phyloP scores from a whole-genome alignment of 2,113 vertebrate genomes.

The Urocitellus parryii region DNA sequence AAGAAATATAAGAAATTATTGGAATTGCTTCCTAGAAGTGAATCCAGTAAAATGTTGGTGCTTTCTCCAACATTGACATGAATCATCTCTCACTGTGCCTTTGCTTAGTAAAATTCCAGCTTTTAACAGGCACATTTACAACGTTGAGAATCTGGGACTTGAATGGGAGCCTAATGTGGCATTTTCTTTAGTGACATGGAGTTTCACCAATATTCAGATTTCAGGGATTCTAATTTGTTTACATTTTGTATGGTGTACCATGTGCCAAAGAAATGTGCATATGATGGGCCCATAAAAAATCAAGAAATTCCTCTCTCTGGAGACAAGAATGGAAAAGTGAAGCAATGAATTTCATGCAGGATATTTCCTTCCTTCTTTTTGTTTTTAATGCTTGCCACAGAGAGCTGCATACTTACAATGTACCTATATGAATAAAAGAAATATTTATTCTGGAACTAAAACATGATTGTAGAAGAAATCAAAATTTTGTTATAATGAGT shows the following conservation, averaged over 20 bases:
- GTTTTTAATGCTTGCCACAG: neutral
- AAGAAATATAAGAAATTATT: neutral
- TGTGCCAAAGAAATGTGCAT: neutral
- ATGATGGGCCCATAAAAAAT: neutral
- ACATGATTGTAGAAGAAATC: neutral
- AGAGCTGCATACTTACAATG: neutral
- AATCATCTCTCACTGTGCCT: neutral
- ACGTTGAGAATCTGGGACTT: neutral
- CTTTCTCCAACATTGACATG: neutral
- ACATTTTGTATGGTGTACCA: neutral
- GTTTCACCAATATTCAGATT: neutral
- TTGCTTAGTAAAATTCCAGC: neutral
- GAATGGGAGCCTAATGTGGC: neutral
- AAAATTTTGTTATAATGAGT: neutral
- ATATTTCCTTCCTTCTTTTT: neutral
- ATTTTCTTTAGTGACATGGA: neutral
- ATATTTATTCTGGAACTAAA: neutral
- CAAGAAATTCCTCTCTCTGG: neutral
- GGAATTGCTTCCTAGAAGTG: neutral
- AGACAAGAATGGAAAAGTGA: neutral
- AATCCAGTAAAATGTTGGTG: neutral
- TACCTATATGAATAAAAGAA: neutral
- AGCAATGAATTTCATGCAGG: no score
- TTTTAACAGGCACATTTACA: neutral
- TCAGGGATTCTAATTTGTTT: neutral